A percentile compares a stretch with the other conserved stretches of the same genome.
Evolutionary conservation across 1,140 invertebrate species (phyloP).

Genomic region (Drosophila melanogaster): Release_6_plus_ISO1_MT NT_033777.3:26498001-26498500

Average conservation of each 20-base stretch:
- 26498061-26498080: constrained; percentile 60
- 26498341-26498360: too few relatives aligned
- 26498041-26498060: constrained; percentile 71
- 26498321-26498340: neutral
- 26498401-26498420: constrained; percentile 26
- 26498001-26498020: constrained; percentile 40
- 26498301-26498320: too few relatives aligned
- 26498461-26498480: constrained; percentile 21
- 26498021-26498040: constrained; percentile 70
- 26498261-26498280: neutral
- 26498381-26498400: neutral
- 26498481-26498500: constrained; percentile 43
- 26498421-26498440: constrained; percentile 14
- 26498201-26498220: neutral
- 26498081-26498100: constrained; percentile 47
- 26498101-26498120: constrained; percentile 24
- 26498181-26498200: constrained; percentile 34
- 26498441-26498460: neutral
- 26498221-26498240: neutral
- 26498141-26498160: constrained; percentile 48
- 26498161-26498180: constrained; percentile 36
- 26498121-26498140: constrained; percentile 30
- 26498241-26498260: neutral
- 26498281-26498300: too few relatives aligned
- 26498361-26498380: neutral